Conservation (phyloP, 2,113 vertebrate genomes). For the Petaurus breviceps region DNA sequence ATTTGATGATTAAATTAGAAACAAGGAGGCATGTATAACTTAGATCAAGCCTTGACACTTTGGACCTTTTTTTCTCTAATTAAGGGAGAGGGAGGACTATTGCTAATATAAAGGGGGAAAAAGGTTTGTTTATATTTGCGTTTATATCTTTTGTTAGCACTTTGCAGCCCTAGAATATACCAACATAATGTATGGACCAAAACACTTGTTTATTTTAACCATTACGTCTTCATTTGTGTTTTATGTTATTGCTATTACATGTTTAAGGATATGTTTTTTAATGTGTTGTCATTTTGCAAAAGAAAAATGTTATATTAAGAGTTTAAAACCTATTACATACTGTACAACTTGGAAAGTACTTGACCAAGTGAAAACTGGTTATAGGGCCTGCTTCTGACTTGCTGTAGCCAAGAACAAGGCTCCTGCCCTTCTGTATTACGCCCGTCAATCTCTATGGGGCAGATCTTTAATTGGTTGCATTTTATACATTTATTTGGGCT, state of each 20-base stretch:
- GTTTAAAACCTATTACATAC: constrained; percentile 51
- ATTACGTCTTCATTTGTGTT: not conserved
- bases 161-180: not conserved
- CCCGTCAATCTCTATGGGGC: not conserved
- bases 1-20: constrained; percentile 12
- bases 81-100: not conserved
- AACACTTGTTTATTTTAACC: constrained; percentile 31
- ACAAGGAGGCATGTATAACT: not conserved
- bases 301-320: constrained; percentile 54
- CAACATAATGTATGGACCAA: constrained; percentile 47
- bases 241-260: constrained; percentile 45
- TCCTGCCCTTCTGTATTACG: not conserved
- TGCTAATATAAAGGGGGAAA: constrained; percentile 24
- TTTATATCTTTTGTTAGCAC: constrained; percentile 9
- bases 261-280: constrained; percentile 46
- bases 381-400: not conserved
- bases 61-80: not conserved
- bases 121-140: not conserved
- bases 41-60: constrained; percentile 16
- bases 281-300: constrained; percentile 47
- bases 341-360: constrained; percentile 52
- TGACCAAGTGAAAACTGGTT: not conserved
- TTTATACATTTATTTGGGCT: not conserved
- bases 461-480: not conserved
- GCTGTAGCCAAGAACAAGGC: not conserved